Evolutionary conservation across 2,888 invertebrate genomes (phyloP), one percentile per base, ranked within the genome.

Genomic region (Andrena praecox): DNA sequence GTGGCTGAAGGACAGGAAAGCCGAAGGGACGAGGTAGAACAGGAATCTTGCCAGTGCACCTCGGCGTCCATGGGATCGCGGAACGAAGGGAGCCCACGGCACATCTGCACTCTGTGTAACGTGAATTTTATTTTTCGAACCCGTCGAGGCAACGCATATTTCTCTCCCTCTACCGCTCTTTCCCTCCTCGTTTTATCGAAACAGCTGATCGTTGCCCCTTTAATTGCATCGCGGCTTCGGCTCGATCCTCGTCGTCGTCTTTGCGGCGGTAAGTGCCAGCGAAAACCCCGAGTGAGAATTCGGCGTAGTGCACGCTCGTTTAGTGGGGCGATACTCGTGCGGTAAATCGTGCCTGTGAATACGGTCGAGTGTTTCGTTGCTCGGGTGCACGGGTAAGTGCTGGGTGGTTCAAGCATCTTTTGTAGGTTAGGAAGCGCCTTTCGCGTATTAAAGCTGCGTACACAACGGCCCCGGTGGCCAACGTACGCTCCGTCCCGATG

Each of bases 151-250:
- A 72, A 62, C 64, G 42, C 54, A 60, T 42, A 42, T 66, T 74
- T 52, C 72, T 85, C 78, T 69, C 73, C 42, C 35, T 67, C 67
- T 60, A 29, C 52, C 66, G 29, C 31, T 33, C 48, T 56, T 33
- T 12, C 67, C 62, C 67, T 67, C 62, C 42, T 24, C 73, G 69
- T 85, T 87, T 87, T 72, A 29, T 66, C 82, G 82, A 82, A 89
- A 89, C 89, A 89, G 89, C 89, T 89, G 89, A 89, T 89, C 82
- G 83, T 67, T 48, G 85, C 87, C 89, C 85, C 83, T 89, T 88
- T 85, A 87, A 88, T 88, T 79, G 79, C 81, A 75, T 31, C 80
- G 68, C 60, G 69, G 66, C 63, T 80, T 27, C 56, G 71, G 74
- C n/a, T 67, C 62, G 59, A 27, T 56, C 35, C 54, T 33, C 20